Conservation (phyloP, 2,113 vertebrate genomes). For the Pungitius pungitius region DNA sequence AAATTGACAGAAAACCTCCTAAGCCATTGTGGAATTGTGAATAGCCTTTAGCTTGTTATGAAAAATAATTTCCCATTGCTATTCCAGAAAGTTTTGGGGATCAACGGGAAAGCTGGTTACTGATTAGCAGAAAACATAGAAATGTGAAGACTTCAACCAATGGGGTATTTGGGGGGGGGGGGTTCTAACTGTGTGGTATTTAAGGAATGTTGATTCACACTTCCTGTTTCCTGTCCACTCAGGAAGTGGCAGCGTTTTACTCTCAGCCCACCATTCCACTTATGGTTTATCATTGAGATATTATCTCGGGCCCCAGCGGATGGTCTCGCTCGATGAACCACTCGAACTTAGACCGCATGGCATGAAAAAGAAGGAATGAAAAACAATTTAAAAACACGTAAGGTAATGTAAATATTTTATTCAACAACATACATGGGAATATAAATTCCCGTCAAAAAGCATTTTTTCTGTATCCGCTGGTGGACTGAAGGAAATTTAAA, state of each 20-base stretch:
- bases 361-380: neutral
- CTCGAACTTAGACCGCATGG: conserved; percentile 27
- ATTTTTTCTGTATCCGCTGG: neutral
- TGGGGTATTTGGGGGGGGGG: neutral
- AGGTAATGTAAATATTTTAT: conserved; percentile 29
- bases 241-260: conserved; percentile 74
- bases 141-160: neutral
- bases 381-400: neutral
- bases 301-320: conserved; percentile 47
- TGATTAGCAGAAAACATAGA: too few relatives aligned
- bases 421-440: conserved; percentile 10
- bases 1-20: neutral
- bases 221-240: conserved; percentile 79
- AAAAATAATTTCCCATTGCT: neutral
- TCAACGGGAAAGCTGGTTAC: conserved; percentile 30
- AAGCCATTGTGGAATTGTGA: neutral
- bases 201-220: conserved; percentile 76
- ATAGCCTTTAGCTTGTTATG: neutral
- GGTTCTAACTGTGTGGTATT: conserved; percentile 52
- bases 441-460: neutral
- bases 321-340: conserved; percentile 17
- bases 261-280: conserved; percentile 54
- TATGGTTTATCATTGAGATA: conserved; percentile 70
- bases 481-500: neutral
- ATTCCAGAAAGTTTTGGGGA: conserved; percentile 36